phyloP scores from a whole-genome alignment of 2,888 invertebrate genomes.

The Platycnemis pennipes region DNA sequence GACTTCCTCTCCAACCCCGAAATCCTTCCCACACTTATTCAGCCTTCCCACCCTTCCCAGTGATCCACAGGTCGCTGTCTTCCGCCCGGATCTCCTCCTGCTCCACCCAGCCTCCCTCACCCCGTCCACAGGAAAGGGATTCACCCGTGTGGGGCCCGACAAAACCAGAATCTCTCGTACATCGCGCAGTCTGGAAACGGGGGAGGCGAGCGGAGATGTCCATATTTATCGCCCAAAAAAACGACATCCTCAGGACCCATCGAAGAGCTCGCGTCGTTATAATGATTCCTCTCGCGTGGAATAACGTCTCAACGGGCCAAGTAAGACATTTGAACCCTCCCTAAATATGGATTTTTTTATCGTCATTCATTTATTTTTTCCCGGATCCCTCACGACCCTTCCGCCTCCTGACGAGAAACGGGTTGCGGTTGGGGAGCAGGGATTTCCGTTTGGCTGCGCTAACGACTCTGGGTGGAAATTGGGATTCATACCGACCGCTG shows the following conservation, averaged over 20 bases:
- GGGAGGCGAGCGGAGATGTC: not conserved
- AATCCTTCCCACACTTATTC: too few relatives aligned
- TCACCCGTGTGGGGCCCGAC: not conserved
- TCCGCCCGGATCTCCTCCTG: not conserved
- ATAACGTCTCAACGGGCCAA: slow-evolving; percentile 23
- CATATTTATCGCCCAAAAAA: slow-evolving; percentile 24
- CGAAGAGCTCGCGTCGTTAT: not conserved
- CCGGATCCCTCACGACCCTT: not conserved
- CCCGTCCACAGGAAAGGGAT: not conserved
- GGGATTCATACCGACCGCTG: not conserved
- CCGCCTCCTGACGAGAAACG: not conserved
- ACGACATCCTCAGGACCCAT: slow-evolving; percentile 12
- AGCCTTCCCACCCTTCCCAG: not conserved
- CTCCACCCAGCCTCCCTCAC: not conserved
- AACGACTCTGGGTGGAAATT: not conserved
- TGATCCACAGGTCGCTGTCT: slow-evolving; percentile 30
- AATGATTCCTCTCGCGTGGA: slow-evolving; percentile 35
- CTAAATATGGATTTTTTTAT: not conserved
- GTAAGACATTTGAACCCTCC: slow-evolving; percentile 28
- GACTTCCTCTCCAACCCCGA: too few relatives aligned
- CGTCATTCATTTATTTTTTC: not conserved
- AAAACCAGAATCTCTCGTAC: slow-evolving; percentile 26
- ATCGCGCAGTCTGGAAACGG: not conserved
- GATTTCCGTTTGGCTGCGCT: not conserved
- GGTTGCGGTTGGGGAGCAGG: not conserved